Conservation (phyloP, 1,140 invertebrate species). For the Cherax quadricarinatus region DNA sequence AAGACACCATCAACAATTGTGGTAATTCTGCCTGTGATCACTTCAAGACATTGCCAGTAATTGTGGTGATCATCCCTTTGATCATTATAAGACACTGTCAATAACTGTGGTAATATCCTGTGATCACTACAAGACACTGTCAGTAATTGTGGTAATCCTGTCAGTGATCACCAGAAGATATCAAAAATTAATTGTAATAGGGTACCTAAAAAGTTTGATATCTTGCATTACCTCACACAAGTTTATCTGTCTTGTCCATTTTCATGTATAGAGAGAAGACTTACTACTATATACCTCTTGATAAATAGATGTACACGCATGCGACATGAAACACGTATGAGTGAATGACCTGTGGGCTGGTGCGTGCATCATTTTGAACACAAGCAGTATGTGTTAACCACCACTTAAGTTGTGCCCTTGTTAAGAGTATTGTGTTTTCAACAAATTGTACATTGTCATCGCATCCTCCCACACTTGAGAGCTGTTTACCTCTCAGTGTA, state of each 20-base stretch:
- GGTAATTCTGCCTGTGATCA: no score
- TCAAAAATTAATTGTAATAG: not conserved
- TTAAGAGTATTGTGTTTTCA: not conserved
- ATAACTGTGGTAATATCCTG: no score
- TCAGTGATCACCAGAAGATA: no score
- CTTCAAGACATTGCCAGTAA: no score
- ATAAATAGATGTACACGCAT: not conserved
- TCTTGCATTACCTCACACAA: not conserved
- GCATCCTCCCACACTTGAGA: no score
- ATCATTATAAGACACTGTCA: no score
- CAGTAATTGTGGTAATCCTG: no score
- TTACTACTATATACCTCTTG: not conserved
- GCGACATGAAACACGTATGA: not conserved
- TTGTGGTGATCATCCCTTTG: no score
- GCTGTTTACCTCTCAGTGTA: no score
- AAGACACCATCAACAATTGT: no score
- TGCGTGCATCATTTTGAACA: not conserved
- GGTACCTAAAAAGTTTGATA: not conserved
- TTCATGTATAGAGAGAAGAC: not conserved
- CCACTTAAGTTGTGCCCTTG: not conserved
- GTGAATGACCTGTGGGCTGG: not conserved
- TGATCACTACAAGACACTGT: no score
- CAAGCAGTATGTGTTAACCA: not conserved
- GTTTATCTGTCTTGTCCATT: not conserved
- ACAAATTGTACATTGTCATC: no score